phyloP scores from a whole-genome alignment of 2,888 invertebrate genomes.

The Cheilosia soror region DNA sequence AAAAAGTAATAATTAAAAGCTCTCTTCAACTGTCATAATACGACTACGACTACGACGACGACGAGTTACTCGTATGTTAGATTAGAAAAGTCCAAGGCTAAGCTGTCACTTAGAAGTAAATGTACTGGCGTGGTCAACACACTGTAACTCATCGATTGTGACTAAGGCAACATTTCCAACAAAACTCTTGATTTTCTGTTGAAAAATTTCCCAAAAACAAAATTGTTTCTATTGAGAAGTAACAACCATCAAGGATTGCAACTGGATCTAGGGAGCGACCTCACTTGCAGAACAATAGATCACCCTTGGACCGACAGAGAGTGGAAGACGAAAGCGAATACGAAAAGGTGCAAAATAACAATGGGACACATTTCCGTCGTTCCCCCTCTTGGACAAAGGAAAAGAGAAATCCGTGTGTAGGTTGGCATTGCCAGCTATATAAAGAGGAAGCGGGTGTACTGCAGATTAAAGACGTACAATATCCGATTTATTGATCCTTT shows the following conservation, averaged over 20 bases:
- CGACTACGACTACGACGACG: neutral
- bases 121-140: constrained; percentile 32
- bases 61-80: constrained; percentile 1
- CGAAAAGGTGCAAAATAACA: constrained; percentile 72
- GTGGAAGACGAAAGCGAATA: constrained; percentile 19
- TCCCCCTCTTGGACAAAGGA: constrained; percentile 27
- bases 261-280: constrained; percentile 5
- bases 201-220: constrained; percentile 37
- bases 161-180: constrained; percentile 48
- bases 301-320: constrained; percentile 28
- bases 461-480: constrained; percentile 44
- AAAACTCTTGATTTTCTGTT: constrained; percentile 38
- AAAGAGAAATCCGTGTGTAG: constrained; percentile 23
- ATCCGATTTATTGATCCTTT: constrained; percentile 69
- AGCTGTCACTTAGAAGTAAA: constrained; percentile 22
- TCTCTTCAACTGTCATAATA: constrained; percentile 7
- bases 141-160: constrained; percentile 46
- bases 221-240: constrained; percentile 30
- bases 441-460: constrained; percentile 57
- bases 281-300: constrained; percentile 56
- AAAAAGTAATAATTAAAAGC: constrained; percentile 18
- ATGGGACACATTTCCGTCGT: constrained; percentile 54
- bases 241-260: constrained; percentile 40
- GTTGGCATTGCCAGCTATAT: neutral
- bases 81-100: neutral